Evolutionary conservation across 2,113 vertebrate species (phyloP), one percentile per base, ranked within the genome.

Genomic region (Chaetodon auriga): DNA sequence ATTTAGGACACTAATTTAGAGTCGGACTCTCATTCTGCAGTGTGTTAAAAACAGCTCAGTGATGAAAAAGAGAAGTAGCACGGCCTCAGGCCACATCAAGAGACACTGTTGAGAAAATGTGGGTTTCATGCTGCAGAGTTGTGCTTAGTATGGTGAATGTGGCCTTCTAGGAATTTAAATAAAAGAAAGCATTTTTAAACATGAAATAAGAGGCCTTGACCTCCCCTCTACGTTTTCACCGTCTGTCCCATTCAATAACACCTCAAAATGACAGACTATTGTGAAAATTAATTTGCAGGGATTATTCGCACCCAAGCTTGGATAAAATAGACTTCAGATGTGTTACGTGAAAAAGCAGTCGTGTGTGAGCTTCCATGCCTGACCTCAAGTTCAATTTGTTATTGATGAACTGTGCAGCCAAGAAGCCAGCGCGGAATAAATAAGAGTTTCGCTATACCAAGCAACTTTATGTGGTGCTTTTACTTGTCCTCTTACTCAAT

Each of bases 1-100:
- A 88, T 90, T 83, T 81, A 84, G 87, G 84, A 82, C 77, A 85
- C 84, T 87, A 82, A 90, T 91, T 91, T 90, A 36, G 75, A 91
- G 70, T 75, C 48, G 11, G 68, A 75, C 84, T 80, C 60, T 74
- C 18, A 68, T 82, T 84, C 18, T 4, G 8, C 61, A 45, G 54
- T 23, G 68, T 36, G 76, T 83, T 85, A 84, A 81, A 90, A 91
- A 83, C 69, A 75, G 86, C 82, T 84, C 63, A 11, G 61, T 73
- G 78, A 86, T 83, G 75, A 84, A 62, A 78, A 84, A 46, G 35
- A 78, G 68, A 75, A 81, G 68, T 78, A 75, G 73, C 82, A 74
- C 36, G 23, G 87, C 83, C 83, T 73, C 45, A 6, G 71, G 84
- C 69, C 78, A 84, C 72, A 80, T 87, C 81, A 77, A 79, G 76